These are phyloP conservation scores for Onthophagus taurus DNA, from an alignment of 1,140 invertebrate genomes.

Conservation along the genomic window DNA sequence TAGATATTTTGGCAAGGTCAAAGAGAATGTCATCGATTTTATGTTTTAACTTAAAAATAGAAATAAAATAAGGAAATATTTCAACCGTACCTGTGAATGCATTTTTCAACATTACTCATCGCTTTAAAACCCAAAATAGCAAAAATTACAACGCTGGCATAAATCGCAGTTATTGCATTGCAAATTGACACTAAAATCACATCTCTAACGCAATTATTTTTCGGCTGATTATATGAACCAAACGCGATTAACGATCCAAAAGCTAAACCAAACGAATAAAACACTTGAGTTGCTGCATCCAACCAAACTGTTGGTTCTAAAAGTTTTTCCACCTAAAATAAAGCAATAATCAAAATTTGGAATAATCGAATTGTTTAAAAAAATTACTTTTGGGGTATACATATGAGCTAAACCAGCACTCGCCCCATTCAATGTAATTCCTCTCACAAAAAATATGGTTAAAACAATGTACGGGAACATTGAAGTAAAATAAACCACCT, in stretches of 20 bases:
- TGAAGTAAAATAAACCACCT: constrained; percentile 94
- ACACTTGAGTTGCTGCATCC: constrained; percentile 91
- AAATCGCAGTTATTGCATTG: constrained; percentile 87
- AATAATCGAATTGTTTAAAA: too few relatives aligned
- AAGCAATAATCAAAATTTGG: too few relatives aligned
- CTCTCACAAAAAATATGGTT: constrained; percentile 89
- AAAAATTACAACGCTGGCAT: constrained; percentile 87
- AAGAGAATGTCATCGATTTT: too few relatives aligned
- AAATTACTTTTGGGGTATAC: constrained; percentile 76
- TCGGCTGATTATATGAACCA: constrained; percentile 80
- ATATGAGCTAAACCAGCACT: constrained; percentile 80
- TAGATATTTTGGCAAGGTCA: too few relatives aligned
- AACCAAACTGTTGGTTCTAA: constrained; percentile 79
- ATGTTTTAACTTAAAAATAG: not conserved
- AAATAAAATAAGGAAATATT: constrained; percentile 27
- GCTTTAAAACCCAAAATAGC: constrained; percentile 83
- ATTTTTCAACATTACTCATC: constrained; percentile 68
- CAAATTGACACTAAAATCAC: constrained; percentile 81
- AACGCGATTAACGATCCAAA: constrained; percentile 89
- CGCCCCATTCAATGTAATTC: constrained; percentile 82
- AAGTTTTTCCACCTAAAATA: constrained; percentile 62
- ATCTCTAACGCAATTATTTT: constrained; percentile 86
- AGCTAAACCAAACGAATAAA: constrained; percentile 88
- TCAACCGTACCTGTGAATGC: constrained; percentile 64
- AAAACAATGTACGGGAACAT: constrained; percentile 92